These are phyloP conservation scores for Microcebus lehilahytsara DNA, from an alignment of 2,113 vertebrate genomes.

Conservation along the genomic window DNA sequence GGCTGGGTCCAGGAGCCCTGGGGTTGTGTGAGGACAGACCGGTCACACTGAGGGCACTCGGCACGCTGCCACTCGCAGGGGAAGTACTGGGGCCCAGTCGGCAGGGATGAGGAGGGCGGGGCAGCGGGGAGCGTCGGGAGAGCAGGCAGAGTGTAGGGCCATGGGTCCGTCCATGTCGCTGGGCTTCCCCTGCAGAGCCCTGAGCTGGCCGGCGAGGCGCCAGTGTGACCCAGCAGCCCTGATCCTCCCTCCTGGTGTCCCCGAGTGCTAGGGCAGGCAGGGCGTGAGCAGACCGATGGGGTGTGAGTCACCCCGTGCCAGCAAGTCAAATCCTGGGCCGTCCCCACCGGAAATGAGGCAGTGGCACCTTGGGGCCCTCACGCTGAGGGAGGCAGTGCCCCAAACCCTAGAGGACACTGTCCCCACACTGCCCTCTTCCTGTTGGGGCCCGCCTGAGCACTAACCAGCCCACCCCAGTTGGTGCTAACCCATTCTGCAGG, in stretches of 20 bases:
- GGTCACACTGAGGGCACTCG: background rate
- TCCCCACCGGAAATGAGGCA: too few species aligned
- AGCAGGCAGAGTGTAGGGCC: too few species aligned
- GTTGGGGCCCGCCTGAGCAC: fast-evolving
- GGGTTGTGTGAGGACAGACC: background rate
- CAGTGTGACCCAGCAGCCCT: background rate
- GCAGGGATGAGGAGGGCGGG: background rate
- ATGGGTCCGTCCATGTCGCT: background rate
- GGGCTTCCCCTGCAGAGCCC: background rate
- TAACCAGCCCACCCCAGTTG: background rate
- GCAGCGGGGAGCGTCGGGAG: background rate
- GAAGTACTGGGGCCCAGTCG: background rate
- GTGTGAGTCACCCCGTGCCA: too few species aligned
- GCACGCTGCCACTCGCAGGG: background rate
- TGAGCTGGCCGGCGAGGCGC: too few species aligned
- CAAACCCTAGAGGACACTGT: background rate
- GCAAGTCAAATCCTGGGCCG: background rate
- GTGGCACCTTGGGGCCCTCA: background rate
- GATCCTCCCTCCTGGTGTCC: too few species aligned
- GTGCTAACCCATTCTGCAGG: background rate
- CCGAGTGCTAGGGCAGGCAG: background rate
- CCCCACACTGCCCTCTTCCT: background rate
- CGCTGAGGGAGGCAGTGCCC: background rate
- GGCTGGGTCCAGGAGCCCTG: background rate
- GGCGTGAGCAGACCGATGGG: background rate